Conservation (phyloP, 2,113 vertebrate genomes). For the Coptodon bakossiorum region DNA sequence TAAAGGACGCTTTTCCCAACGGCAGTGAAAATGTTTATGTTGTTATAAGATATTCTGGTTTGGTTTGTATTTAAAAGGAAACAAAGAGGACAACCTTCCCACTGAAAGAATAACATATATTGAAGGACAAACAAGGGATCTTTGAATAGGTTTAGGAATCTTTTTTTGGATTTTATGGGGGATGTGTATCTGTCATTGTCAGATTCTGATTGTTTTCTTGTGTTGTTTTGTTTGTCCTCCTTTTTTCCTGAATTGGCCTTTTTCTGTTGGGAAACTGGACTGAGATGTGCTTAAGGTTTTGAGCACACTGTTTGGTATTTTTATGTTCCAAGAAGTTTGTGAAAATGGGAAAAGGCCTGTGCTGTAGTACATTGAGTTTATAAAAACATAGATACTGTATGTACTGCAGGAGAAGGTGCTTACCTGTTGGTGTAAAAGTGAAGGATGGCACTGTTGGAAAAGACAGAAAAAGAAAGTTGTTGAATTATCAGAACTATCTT, state of each 20-base stretch:
- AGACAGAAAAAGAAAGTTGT: neutral
- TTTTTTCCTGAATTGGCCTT: neutral
- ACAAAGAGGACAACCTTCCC: neutral
- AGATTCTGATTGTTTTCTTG: neutral
- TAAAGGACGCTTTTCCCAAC: neutral
- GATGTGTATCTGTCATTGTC: neutral
- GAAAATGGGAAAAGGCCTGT: neutral
- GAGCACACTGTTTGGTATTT: neutral
- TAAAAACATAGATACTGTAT: neutral
- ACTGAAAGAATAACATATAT: neutral
- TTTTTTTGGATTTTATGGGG: neutral
- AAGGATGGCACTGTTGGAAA: conserved; percentile 93
- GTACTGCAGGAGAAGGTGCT: conserved; percentile 18
- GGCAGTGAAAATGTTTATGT: neutral
- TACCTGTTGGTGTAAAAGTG: conserved; percentile 99
- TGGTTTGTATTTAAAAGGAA: neutral
- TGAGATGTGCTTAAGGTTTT: neutral
- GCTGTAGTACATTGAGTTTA: neutral
- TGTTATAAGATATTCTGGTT: neutral
- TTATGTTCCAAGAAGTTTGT: neutral
- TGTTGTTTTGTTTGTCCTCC: neutral
- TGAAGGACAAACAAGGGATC: neutral
- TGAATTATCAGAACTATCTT: neutral
- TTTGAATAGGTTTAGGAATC: neutral
- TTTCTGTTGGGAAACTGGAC: neutral